Conservation (phyloP, 2,113 vertebrate species). For the Recurvirostra avosetta region DNA sequence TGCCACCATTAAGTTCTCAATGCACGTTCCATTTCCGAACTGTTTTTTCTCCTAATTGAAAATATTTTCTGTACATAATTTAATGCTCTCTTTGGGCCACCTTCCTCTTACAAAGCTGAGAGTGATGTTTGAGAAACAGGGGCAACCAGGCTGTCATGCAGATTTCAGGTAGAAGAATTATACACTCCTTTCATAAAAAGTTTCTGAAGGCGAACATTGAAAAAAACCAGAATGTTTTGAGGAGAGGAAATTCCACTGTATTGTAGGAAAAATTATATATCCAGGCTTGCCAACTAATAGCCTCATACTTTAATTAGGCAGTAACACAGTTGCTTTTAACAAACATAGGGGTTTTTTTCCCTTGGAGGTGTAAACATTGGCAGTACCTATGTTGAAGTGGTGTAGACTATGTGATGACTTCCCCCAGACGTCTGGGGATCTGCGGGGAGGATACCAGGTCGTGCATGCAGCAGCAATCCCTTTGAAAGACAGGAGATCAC, state of each 20-base stretch:
- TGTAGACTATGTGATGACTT: neutral
- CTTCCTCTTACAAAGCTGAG: neutral
- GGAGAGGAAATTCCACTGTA: neutral
- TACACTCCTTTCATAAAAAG: neutral
- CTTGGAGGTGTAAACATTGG: neutral
- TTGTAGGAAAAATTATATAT: neutral
- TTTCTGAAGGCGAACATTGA: neutral
- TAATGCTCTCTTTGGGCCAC: neutral
- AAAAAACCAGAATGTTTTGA: neutral
- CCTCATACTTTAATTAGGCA: neutral
- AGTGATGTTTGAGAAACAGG: neutral
- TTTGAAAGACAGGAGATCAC: neutral
- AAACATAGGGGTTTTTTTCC: neutral
- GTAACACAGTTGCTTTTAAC: neutral
- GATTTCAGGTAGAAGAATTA: neutral
- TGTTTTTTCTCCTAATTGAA: neutral
- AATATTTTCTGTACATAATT: neutral
- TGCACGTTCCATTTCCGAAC: neutral
- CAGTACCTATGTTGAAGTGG: neutral
- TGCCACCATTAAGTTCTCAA: neutral
- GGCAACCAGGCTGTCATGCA: neutral
- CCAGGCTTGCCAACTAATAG: neutral
- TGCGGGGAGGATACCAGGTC: neutral
- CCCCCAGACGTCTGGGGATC: neutral
- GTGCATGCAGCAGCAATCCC: accelerated